phyloP scores from a whole-genome alignment of 2,797 vertebrate species.

The Cuniculus paca region DNA sequence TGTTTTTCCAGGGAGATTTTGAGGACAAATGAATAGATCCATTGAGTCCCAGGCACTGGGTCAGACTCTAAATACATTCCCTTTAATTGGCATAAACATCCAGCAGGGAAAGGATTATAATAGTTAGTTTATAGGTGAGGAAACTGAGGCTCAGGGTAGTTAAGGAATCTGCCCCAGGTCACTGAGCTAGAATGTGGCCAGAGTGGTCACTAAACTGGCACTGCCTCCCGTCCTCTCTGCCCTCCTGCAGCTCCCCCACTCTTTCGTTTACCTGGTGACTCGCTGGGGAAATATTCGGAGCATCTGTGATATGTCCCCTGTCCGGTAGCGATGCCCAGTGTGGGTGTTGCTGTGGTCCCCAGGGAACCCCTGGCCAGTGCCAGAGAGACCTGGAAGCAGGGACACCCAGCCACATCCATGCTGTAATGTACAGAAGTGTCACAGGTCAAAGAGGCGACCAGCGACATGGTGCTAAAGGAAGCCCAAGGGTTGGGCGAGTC shows the following conservation, averaged over 20 bases:
- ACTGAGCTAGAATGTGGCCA: background rate
- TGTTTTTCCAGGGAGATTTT: background rate
- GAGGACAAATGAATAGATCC: background rate
- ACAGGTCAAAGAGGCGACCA: background rate
- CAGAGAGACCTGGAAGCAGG: background rate
- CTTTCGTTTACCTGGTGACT: background rate
- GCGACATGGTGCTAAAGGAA: background rate
- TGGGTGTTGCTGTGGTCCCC: background rate
- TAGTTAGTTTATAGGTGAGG: background rate
- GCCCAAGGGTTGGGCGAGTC: background rate
- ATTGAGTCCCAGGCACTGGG: slow-evolving; percentile 26
- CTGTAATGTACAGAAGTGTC: background rate
- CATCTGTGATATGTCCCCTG: too few relatives aligned
- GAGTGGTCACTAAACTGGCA: background rate
- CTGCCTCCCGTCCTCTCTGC: background rate
- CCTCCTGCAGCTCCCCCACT: accelerated
- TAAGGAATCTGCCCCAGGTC: background rate
- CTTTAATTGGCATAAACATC: slow-evolving; percentile 60
- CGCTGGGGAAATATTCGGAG: background rate
- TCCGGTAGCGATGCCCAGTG: background rate
- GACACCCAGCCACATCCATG: background rate
- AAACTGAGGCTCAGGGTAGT: background rate
- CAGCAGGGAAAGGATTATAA: background rate
- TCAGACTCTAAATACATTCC: slow-evolving; percentile 40
- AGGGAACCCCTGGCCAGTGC: background rate